Base-by-base conservation (phyloP, 2,888 invertebrate genomes). In the Blera fallax region DNA sequence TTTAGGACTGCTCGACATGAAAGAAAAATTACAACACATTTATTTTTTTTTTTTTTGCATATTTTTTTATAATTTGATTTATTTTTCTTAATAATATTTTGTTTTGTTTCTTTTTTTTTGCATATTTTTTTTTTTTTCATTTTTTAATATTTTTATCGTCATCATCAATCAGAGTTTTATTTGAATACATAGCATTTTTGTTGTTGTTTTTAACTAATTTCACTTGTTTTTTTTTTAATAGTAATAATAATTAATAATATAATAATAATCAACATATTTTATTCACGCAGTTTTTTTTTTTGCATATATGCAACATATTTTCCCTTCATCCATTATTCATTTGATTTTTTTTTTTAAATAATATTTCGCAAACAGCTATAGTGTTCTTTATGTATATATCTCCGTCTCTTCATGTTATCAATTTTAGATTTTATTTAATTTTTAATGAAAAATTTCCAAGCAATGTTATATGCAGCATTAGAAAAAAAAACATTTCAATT, bases 31-130 rank as follows among this genome's bases (percentile, higher is more conserved):
- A 16, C 27, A 52, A 45, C 27, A 16, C 7, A 18, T 60, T n/a
- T n/a, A n/a, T n/a, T n/a, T n/a, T n/a, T n/a, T n/a, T n/a, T 48
- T 62, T 32, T 6, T 69, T 79, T 79, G 81, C 76, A 81, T 81
- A 81, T 82, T 79, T 85, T 69, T 74, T 85, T 70, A 85, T 85
- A 81, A 85, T 85, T 85, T 85, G 81, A 85, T 85, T 85, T 85
- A 76, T 85, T 81, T 67, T 81, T 81, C 76, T 85, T 85, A 81
- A 76, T 80, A 81, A 77, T 85, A 77, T 81, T 81, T 76, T 82
- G 58, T 76, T 73, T 56, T 70, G 64, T 85, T 70, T 65, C 21
- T 76, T 64, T 60, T 58, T 74, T 74, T 80, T 70, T 64, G 54
- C 48, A 64, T 64, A n/a, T 67, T 67, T 79, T 64, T 78, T 73